Conservation (phyloP, 2,113 vertebrate genomes). For the Rhizomys pruinosus region DNA sequence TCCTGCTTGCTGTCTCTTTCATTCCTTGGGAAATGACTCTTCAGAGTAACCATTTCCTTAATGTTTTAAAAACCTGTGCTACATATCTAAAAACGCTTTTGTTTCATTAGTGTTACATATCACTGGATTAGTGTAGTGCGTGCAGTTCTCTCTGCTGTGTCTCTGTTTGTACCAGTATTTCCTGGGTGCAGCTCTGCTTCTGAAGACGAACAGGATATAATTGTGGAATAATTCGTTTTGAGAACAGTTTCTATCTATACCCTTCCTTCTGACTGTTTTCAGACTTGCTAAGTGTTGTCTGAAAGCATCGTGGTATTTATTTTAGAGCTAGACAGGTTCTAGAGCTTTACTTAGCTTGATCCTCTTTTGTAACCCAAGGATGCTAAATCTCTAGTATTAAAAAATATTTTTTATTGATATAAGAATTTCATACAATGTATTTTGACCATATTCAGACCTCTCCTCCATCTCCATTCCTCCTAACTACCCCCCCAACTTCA, state of each 20-base stretch:
- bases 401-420: too few relatives aligned
- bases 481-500: too few relatives aligned
- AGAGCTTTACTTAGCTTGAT: neutral
- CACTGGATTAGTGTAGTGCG: slow-evolving; percentile 26
- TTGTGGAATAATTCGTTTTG: slow-evolving; percentile 20
- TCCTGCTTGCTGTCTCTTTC: slow-evolving; percentile 66
- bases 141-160: neutral
- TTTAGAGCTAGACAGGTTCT: slow-evolving; percentile 23
- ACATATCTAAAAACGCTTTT: neutral
- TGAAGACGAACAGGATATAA: neutral
- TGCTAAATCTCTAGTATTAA: neutral
- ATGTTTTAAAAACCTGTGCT: slow-evolving; percentile 59
- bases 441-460: too few relatives aligned
- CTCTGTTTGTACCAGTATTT: neutral
- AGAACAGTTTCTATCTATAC: neutral
- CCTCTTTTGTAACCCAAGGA: neutral
- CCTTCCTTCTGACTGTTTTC: neutral
- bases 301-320: slow-evolving; percentile 23
- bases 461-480: too few relatives aligned
- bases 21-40: slow-evolving; percentile 69
- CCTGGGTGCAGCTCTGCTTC: slow-evolving; percentile 18
- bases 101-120: slow-evolving; percentile 42
- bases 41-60: slow-evolving; percentile 68
- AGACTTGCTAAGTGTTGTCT: neutral
- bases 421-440: too few relatives aligned